These are phyloP conservation scores for Echinometra lucunter DNA, from an alignment of 53 echinoderm and acorn worm species.

Conservation along the genomic window DNA sequence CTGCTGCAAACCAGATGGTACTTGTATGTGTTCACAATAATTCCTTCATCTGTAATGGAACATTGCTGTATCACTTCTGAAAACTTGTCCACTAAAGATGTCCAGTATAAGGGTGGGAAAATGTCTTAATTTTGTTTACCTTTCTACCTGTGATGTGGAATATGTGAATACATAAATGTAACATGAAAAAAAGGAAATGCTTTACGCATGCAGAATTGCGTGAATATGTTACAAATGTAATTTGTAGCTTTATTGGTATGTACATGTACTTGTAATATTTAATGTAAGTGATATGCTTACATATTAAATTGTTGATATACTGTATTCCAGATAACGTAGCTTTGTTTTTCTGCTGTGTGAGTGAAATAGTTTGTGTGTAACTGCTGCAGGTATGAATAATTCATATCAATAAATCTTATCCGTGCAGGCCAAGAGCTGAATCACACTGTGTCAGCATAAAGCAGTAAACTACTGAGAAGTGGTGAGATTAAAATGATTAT, in stretches of 20 bases:
- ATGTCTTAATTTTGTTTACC: too few relatives aligned
- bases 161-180: neutral
- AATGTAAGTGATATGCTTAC: slow-evolving; percentile 47
- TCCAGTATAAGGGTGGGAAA: too few relatives aligned
- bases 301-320: slow-evolving; percentile 41
- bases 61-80: neutral
- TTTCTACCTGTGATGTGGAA: too few relatives aligned
- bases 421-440: too few relatives aligned
- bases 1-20: too few relatives aligned
- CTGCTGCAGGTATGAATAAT: neutral
- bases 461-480: too few relatives aligned
- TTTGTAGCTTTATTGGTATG: slow-evolving; percentile 29
- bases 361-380: neutral
- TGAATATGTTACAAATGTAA: neutral
- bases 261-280: slow-evolving; percentile 17
- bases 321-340: neutral
- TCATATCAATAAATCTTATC: too few relatives aligned
- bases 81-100: neutral
- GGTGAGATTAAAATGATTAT: too few relatives aligned
- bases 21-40: too few relatives aligned
- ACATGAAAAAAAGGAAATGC: neutral
- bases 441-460: too few relatives aligned
- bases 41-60: neutral
- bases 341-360: neutral
- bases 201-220: neutral